Conservation (phyloP, 2,888 invertebrate species). For the Conops quadrifasciatus region DNA sequence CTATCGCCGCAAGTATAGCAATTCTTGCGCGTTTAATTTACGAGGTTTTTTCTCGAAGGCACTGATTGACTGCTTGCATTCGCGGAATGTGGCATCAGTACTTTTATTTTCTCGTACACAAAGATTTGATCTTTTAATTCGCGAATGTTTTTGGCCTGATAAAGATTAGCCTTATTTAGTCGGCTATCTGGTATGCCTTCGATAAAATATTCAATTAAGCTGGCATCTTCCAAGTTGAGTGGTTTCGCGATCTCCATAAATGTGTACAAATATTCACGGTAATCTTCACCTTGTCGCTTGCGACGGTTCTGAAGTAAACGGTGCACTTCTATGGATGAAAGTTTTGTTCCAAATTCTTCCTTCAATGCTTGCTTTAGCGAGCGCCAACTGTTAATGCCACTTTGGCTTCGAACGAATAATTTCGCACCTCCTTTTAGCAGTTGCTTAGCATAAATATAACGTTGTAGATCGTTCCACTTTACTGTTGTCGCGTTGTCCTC, state of each 20-base stretch:
- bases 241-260: slow-evolving; percentile 36
- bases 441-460: slow-evolving; percentile 4
- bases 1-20: slow-evolving; percentile 23
- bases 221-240: slow-evolving; percentile 17
- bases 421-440: slow-evolving; percentile 1
- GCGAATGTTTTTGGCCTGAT: not conserved
- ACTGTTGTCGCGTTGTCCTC: not conserved
- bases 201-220: slow-evolving; percentile 26
- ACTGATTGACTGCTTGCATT: no score
- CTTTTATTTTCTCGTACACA: slow-evolving; percentile 19
- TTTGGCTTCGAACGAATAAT: not conserved
- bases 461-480: slow-evolving; percentile 3
- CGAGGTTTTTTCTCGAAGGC: not conserved
- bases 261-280: no score
- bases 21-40: not conserved
- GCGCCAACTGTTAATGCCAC: slow-evolving; percentile 20
- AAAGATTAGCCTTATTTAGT: slow-evolving; percentile 13
- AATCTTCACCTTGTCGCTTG: no score
- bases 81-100: no score
- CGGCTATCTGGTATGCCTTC: slow-evolving; percentile 29
- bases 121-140: slow-evolving; percentile 17
- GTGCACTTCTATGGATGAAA: slow-evolving; percentile 24
- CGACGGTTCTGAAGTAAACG: slow-evolving; percentile 18
- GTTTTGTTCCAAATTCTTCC: slow-evolving; percentile 24
- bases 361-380: slow-evolving; percentile 29